Conservation (phyloP, 2,113 vertebrate species). For the Scartelaos histophorus region DNA sequence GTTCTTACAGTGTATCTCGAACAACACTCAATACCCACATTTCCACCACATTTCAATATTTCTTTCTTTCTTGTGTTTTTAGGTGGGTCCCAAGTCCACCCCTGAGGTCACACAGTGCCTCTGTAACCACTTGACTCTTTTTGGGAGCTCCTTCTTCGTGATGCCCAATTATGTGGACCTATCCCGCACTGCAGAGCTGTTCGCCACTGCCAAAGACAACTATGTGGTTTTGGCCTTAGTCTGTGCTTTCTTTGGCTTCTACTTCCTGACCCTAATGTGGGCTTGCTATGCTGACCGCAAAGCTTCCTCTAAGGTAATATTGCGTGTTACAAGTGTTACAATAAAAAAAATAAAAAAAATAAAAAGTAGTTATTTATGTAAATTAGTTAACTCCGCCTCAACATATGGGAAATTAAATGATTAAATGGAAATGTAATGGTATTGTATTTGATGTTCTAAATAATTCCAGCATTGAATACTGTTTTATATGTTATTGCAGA, state of each 20-base stretch:
- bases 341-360: neutral
- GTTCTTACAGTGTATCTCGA: too few relatives aligned
- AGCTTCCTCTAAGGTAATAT: conserved; percentile 75
- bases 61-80: conserved; percentile 8
- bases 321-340: neutral
- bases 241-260: conserved; percentile 76
- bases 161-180: conserved; percentile 81
- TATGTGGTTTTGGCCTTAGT: conserved; percentile 80
- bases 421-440: too few relatives aligned
- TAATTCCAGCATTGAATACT: neutral
- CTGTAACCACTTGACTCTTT: conserved; percentile 83
- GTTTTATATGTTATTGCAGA: conserved; percentile 62
- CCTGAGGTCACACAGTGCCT: conserved; percentile 75
- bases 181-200: conserved; percentile 68
- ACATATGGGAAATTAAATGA: neutral
- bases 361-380: neutral
- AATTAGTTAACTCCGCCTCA: neutral
- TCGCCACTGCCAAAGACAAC: conserved; percentile 71
- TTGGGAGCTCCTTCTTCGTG: conserved; percentile 80
- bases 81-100: conserved; percentile 78
- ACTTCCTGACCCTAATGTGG: conserved; percentile 75
- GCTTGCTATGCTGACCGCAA: conserved; percentile 79
- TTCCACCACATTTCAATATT: too few relatives aligned
- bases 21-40: too few relatives aligned
- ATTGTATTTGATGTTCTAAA: neutral